Conservation (phyloP, 2,113 vertebrate species). For the Stercorarius parasiticus region DNA sequence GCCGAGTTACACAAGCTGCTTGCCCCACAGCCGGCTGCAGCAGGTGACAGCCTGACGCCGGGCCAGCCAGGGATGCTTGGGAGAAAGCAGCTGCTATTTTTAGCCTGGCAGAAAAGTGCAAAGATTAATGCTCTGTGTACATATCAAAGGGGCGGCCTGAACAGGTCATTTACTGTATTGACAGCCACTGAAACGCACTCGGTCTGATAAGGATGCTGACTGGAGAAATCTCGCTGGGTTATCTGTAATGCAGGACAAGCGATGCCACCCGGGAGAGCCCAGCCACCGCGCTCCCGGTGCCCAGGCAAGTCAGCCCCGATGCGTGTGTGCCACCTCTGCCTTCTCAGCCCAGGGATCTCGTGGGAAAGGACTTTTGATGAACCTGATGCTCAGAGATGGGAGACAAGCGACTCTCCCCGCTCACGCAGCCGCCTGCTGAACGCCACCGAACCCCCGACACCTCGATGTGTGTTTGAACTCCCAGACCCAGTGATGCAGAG, state of each 20-base stretch:
- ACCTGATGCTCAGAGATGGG: neutral
- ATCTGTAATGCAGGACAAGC: fast-evolving
- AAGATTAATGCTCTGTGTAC: neutral
- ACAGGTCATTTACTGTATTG: neutral
- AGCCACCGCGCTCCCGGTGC: neutral
- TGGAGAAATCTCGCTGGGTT: neutral
- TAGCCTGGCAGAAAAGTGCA: neutral
- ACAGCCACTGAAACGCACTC: neutral
- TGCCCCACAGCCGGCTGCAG: neutral
- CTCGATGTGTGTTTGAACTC: neutral
- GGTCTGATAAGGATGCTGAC: neutral
- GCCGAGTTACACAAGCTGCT: conserved; percentile 20
- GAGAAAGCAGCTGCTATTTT: conserved; percentile 8
- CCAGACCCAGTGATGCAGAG: neutral
- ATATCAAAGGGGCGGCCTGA: neutral
- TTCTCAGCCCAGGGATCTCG: fast-evolving
- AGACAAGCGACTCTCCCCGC: fast-evolving
- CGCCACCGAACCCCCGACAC: fast-evolving
- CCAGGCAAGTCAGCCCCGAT: neutral
- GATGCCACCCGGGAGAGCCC: fast-evolving
- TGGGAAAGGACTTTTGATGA: neutral
- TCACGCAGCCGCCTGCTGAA: fast-evolving
- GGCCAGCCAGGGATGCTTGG: neutral
- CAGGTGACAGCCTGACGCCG: neutral
- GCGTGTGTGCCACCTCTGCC: neutral